Evolutionary conservation across 1,140 invertebrate species (phyloP), one percentile per base, ranked within the genome.

Genomic region (Drosophila rufa): DNA sequence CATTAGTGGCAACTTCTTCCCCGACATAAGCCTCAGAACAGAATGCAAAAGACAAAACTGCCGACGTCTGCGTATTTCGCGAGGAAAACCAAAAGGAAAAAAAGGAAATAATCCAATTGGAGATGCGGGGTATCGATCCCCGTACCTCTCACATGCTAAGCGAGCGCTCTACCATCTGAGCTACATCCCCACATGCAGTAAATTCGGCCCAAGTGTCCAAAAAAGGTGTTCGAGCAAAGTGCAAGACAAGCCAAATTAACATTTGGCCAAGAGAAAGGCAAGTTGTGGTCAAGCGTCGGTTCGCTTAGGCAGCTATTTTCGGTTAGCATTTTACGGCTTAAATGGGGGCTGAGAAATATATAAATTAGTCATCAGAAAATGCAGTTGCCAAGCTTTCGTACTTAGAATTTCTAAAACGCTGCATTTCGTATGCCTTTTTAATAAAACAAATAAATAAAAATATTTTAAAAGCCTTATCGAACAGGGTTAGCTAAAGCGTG

Each of bases 121-220:
- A 92, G 95, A 95, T 95, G 95, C 95, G 95, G 95, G 95, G 84
- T 93, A 96, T 96, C 95, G 95, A 96, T 96, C 95, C 95, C 94
- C 94, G 95, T 96, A 96, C 95, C 95, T 96, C 95, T 96, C 95
- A 94, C 95, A 96, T 96, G 95, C 95, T 96, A 96, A 96, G 95
- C 95, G 95, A 96, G 95, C 95, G 96, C 95, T 96, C 95, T 96
- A 96, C 95, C 95, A 96, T 95, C 95, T 96, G 95, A 96, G 95
- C 95, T 96, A 96, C 95, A 91, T 87, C 91, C 85, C 87, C 92
- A 59, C 15, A 53, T 74, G 64, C 47, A 45, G 9, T n/a, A 14
- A 22, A 22, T 7, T 27, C 27, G 50, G 38, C 12, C 17, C n/a
- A 75, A 55, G 67, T 71, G 67, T 56, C 53, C 69, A 19, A 78